Evolutionary conservation across 2,113 vertebrate species (phyloP).

Genomic region (Clarias batrachus): DNA sequence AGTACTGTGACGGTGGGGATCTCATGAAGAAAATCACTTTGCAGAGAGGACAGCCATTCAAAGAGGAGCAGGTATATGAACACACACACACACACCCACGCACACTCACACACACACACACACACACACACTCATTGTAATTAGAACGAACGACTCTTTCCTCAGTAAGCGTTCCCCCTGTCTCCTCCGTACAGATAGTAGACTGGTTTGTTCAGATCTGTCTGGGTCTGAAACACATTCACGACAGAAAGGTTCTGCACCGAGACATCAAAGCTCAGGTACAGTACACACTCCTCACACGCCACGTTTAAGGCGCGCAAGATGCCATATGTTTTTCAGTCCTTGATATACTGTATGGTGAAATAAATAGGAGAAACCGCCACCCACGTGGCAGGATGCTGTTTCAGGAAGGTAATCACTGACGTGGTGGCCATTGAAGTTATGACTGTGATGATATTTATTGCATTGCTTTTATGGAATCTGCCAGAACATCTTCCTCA

Average conservation of each 20-base stretch:
- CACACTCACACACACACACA: neutral
- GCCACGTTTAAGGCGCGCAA: neutral
- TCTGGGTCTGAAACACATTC: slow-evolving; percentile 90
- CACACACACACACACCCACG: slow-evolving; percentile 21
- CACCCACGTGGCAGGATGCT: neutral
- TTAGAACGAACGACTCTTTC: neutral
- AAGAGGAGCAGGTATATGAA: slow-evolving; percentile 81
- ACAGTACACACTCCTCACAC: slow-evolving; percentile 37
- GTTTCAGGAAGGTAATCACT: neutral
- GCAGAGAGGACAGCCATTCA: slow-evolving; percentile 81
- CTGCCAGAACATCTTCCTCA: slow-evolving; percentile 88
- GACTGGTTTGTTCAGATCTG: slow-evolving; percentile 93
- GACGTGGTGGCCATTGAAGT: neutral
- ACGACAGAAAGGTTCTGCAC: slow-evolving; percentile 90
- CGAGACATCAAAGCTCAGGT: slow-evolving; percentile 93
- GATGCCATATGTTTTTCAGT: neutral
- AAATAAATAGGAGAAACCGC: no score
- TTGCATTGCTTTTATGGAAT: slow-evolving; percentile 16
- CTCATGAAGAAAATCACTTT: slow-evolving; percentile 82
- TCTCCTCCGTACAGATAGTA: slow-evolving; percentile 74
- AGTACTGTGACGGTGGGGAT: slow-evolving; percentile 92
- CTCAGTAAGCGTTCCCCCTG: neutral
- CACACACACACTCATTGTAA: neutral
- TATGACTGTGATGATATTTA: neutral
- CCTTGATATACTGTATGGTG: neutral